phyloP scores from a whole-genome alignment of 2,888 invertebrate species.

The Xanthorhoe spadicearia region DNA sequence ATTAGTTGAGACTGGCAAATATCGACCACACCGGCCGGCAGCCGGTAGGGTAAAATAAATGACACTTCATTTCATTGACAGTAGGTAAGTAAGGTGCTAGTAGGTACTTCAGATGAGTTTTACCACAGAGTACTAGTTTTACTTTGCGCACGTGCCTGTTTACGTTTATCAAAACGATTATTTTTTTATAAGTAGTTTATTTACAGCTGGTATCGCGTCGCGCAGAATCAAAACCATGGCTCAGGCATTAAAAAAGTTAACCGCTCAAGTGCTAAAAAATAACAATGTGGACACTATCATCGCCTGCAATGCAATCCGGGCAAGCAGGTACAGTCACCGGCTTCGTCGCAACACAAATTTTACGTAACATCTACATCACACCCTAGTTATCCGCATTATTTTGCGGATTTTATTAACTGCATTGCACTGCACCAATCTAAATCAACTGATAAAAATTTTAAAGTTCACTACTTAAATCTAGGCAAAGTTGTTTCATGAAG shows the following conservation, averaged over 20 bases:
- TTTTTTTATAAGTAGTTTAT: constrained; percentile 15
- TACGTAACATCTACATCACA: constrained; percentile 70
- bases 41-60: too few relatives aligned
- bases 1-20: too few relatives aligned
- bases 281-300: constrained; percentile 64
- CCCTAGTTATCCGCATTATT: background rate
- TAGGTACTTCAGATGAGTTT: too few relatives aligned
- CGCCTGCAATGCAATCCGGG: constrained; percentile 56
- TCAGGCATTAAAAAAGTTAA: constrained; percentile 66
- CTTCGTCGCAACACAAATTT: constrained; percentile 54
- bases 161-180: constrained; percentile 1
- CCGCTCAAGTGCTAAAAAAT: constrained; percentile 66
- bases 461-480: too few relatives aligned
- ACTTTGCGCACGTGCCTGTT: background rate
- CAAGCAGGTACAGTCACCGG: constrained; percentile 70
- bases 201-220: constrained; percentile 41
- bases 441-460: too few relatives aligned
- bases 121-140: too few relatives aligned
- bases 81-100: too few relatives aligned
- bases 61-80: too few relatives aligned
- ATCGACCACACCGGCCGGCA: too few relatives aligned
- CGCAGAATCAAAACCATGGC: constrained; percentile 61
- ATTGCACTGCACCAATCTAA: too few relatives aligned
- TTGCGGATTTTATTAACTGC: background rate
- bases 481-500: too few relatives aligned